Base-by-base conservation (phyloP, 1,140 invertebrate genomes). In the Pollicipes pollicipes region DNA sequence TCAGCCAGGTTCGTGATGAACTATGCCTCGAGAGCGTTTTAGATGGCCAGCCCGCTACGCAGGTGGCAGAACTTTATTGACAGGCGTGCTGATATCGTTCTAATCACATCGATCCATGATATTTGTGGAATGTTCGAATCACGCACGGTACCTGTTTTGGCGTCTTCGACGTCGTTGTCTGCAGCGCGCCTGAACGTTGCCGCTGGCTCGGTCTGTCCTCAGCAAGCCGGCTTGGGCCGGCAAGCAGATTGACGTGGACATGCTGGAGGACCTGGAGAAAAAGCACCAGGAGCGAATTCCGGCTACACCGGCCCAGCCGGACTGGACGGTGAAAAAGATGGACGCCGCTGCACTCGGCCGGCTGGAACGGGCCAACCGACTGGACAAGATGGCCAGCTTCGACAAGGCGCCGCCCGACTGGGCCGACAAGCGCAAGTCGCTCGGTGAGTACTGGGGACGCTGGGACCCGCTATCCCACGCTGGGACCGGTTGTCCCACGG, bases 381-480 rank as follows among this genome's bases (percentile, higher is more conserved):
- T 66, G 64, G 64, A 66, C 64, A 66, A 66, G 28, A 66, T 66
- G 64, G 16, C 64, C 10, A 66, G 64, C 64, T 28, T 66, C 28
- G 64, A 66, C n/a, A 66, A 66, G 28, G 3, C 64, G 27, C 8
- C 27, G 8, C 27, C 64, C 64, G 64, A 66, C n/a, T 66, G 64
- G 64, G n/a, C 64, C n/a, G 64, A 66, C 27, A 66, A 66, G 26
- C 27, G 8, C 3, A 66, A 66, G 17, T 29, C 64, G 26, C n/a
- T 66, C 17, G 64, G 64, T 66, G 10, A 66, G 64, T 66, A n/a
- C 8, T 10, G 17, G 6, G 17, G 35, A 35, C 6, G 17, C 6
- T 6, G 35, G 35, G 35, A n/a, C n/a, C n/a, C n/a, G n/a, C n/a
- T n/a, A n/a, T n/a, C n/a, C n/a, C n/a, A n/a, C n/a, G n/a, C n/a